Conservation (phyloP, 2,113 vertebrate species). For the Phrynosoma platyrhinos region DNA sequence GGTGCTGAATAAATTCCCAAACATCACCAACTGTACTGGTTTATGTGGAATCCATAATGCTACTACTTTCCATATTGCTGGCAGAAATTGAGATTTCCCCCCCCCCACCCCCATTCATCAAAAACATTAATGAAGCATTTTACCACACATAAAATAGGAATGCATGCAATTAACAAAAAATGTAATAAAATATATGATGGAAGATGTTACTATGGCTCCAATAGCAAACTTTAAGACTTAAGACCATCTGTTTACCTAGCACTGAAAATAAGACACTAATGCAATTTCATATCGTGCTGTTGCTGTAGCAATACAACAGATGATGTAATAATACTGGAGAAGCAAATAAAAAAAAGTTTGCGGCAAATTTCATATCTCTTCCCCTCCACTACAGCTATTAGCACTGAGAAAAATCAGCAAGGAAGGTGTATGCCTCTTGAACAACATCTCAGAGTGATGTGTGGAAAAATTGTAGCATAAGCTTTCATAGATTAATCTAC, state of each 20-base stretch:
- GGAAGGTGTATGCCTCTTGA: too few species aligned
- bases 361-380: not conserved
- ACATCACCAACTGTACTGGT: not conserved
- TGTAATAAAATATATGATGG: not conserved
- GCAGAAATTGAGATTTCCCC: conserved; percentile 1
- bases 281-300: not conserved
- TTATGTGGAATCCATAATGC: not conserved
- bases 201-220: not conserved
- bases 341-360: not conserved
- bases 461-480: too few species aligned
- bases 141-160: not conserved
- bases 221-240: not conserved
- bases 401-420: not conserved
- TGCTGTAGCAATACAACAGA: conserved; percentile 16
- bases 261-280: not conserved
- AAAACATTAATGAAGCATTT: not conserved
- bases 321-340: conserved; percentile 5
- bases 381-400: not conserved
- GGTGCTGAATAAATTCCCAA: not conserved
- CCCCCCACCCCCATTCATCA: not conserved
- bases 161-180: not conserved
- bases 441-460: too few species aligned
- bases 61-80: not conserved
- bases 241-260: too few species aligned
- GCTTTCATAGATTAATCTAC: too few species aligned